Percentiles rank a stretch among this genome's conserved stretches.
phyloP scores from a whole-genome alignment of 2,797 vertebrate species.

The Morelia viridis region DNA sequence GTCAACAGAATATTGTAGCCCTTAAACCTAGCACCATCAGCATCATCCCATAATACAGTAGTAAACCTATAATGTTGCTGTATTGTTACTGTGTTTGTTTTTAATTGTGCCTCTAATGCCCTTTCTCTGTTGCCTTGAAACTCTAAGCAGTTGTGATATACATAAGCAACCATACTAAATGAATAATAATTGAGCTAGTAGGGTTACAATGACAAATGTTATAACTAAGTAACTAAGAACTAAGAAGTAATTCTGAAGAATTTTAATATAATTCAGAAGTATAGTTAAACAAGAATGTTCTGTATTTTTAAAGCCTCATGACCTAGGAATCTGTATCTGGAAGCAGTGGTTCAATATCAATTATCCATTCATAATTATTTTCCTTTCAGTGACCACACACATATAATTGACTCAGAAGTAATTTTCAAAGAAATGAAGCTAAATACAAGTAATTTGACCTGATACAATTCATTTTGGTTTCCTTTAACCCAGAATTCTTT shows the following conservation, averaged over 20 bases:
- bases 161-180: background rate
- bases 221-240: background rate
- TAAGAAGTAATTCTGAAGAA: background rate
- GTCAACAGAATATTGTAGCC: background rate
- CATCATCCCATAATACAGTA: background rate
- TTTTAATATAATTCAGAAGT: background rate
- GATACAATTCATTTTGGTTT: slow-evolving; percentile 48
- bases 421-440: slow-evolving; percentile 15
- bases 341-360: slow-evolving; percentile 26
- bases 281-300: background rate
- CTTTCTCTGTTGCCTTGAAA: background rate
- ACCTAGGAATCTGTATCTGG: background rate
- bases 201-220: background rate
- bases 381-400: slow-evolving; percentile 47
- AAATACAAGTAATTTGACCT: slow-evolving; percentile 35
- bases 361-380: slow-evolving; percentile 33
- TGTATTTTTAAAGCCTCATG: background rate
- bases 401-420: slow-evolving; percentile 20
- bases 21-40: background rate
- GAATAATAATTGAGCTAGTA: background rate
- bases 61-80: background rate
- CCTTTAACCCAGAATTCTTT: slow-evolving; percentile 49
- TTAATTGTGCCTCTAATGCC: background rate
- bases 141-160: background rate
- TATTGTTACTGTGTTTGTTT: background rate